These are phyloP conservation scores for Dasypolia templi DNA, from an alignment of 2,888 invertebrate species.

Conservation along the genomic window DNA sequence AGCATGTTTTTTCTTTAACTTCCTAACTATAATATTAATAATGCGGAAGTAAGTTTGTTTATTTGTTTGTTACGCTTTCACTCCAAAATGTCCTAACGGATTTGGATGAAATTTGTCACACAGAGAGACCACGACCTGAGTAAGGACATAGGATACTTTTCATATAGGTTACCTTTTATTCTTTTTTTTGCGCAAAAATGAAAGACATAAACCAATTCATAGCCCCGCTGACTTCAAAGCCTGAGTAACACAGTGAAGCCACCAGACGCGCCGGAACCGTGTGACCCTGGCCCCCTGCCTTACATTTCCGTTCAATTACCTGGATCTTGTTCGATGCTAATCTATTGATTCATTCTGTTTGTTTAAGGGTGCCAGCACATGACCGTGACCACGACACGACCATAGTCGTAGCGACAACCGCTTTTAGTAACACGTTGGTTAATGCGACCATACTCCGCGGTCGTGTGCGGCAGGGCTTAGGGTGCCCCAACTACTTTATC, in stretches of 20 bases:
- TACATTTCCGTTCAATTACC: conserved; percentile 71
- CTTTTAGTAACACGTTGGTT: background rate
- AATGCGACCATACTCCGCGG: too few species aligned
- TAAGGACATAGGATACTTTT: too few species aligned
- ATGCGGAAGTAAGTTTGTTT: too few species aligned
- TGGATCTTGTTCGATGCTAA: conserved; percentile 70
- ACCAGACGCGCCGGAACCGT: conserved; percentile 58
- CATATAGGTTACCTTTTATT: too few species aligned
- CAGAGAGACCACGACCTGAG: too few species aligned
- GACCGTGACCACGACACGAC: background rate
- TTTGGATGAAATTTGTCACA: too few species aligned
- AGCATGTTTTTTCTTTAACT: background rate
- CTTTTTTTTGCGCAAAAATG: too few species aligned
- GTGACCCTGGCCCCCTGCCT: conserved; percentile 70
- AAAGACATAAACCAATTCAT: background rate
- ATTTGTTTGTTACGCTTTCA: too few species aligned
- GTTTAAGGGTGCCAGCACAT: conserved; percentile 23
- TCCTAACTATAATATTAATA: too few species aligned
- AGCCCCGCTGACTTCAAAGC: conserved; percentile 34
- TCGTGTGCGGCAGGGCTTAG: background rate
- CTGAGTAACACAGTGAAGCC: conserved; percentile 53
- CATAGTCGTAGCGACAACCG: background rate
- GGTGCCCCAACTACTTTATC: conserved; percentile 2
- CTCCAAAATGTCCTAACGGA: too few species aligned
- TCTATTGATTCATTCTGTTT: conserved; percentile 68